Percentiles rank a stretch among this genome's conserved stretches.
Conservation (phyloP, 1,140 invertebrate species). For the Lasioglossum baleicum region DNA sequence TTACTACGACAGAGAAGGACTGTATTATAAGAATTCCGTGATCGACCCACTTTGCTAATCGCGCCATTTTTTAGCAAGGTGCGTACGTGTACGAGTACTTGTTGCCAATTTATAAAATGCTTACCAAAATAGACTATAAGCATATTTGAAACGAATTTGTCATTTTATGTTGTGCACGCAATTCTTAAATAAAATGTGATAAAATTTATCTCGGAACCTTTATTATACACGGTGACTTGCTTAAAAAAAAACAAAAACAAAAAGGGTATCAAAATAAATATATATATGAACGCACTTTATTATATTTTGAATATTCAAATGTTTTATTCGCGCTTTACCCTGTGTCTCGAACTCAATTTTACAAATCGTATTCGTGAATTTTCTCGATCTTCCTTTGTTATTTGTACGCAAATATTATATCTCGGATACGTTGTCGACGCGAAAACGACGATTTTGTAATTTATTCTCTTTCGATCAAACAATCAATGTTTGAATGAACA, state of each 20-base stretch:
- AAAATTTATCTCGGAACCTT: constrained; percentile 1
- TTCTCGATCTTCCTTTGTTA: constrained; percentile 20
- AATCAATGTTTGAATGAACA: neutral
- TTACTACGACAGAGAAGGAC: constrained; percentile 70
- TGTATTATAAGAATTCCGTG: constrained; percentile 62
- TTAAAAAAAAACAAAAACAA: neutral
- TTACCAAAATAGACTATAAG: constrained; percentile 42
- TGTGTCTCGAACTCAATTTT: neutral
- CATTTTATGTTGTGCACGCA: constrained; percentile 32
- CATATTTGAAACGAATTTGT: constrained; percentile 33
- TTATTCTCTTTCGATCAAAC: constrained; percentile 10
- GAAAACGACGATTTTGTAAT: constrained; percentile 11
- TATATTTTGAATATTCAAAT: neutral
- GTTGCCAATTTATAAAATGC: constrained; percentile 69
- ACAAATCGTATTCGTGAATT: constrained; percentile 3
- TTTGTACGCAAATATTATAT: constrained; percentile 8
- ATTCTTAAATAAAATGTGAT: constrained; percentile 36
- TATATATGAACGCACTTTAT: neutral
- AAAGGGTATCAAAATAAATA: neutral
- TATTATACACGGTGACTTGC: neutral
- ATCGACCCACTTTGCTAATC: constrained; percentile 54
- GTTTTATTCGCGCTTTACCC: neutral
- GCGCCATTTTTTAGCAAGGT: constrained; percentile 53
- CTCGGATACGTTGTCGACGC: constrained; percentile 4
- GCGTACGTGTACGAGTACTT: constrained; percentile 55